Conservation (phyloP, 2,888 invertebrate species). For the Synergus laeviventris region DNA sequence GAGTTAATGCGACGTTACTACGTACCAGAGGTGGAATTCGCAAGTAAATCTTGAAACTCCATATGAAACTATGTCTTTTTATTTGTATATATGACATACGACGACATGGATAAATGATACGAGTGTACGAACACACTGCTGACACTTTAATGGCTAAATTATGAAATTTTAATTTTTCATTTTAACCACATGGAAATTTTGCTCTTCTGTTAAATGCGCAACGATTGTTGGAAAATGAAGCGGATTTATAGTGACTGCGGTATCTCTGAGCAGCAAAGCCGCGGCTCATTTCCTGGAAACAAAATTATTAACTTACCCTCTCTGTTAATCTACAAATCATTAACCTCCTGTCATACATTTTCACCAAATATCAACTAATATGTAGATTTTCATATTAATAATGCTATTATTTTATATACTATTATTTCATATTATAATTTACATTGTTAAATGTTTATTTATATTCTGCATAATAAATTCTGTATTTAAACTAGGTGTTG, state of each 20-base stretch:
- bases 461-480: neutral
- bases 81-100: conserved; percentile 41
- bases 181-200: conserved; percentile 31
- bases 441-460: neutral
- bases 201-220: neutral
- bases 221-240: conserved; percentile 25
- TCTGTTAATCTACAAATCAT: conserved; percentile 35
- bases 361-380: neutral
- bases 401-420: too few relatives aligned
- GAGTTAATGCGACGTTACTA: conserved; percentile 34
- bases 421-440: too few relatives aligned
- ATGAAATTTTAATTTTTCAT: conserved; percentile 47
- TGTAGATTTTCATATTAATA: neutral
- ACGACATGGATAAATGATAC: conserved; percentile 46
- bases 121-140: neutral
- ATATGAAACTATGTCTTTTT: conserved; percentile 44
- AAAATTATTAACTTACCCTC: conserved; percentile 29
- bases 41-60: conserved; percentile 45
- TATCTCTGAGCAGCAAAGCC: neutral
- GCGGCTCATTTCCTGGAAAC: neutral
- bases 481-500: neutral
- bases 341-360: conserved; percentile 14
- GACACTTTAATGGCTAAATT: conserved; percentile 43
- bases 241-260: conserved; percentile 10
- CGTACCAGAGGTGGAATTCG: conserved; percentile 28